Evolutionary conservation across 2,797 vertebrate genomes (phyloP).

Genomic region (Scolopax rusticola): DNA sequence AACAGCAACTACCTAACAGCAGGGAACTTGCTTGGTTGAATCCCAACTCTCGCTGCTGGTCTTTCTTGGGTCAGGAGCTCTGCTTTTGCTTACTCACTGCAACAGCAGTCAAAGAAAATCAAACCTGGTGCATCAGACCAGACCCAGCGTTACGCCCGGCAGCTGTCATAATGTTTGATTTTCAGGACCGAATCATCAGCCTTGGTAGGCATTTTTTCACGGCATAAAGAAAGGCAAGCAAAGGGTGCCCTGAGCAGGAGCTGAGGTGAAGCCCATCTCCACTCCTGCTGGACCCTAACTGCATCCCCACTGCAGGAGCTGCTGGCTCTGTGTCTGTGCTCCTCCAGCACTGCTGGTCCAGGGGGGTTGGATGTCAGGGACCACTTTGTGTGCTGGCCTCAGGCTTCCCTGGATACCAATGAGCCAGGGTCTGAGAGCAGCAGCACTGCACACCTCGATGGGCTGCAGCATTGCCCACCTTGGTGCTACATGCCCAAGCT

Average conservation of each 20-base stretch:
- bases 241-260: not conserved
- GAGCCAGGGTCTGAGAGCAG: not conserved
- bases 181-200: not conserved
- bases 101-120: constrained; percentile 10
- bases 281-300: not conserved
- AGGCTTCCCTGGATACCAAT: accelerated
- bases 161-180: not conserved
- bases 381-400: too few relatives aligned
- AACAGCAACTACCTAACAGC: not conserved
- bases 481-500: accelerated
- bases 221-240: not conserved
- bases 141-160: not conserved
- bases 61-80: not conserved
- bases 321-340: not conserved
- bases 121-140: not conserved
- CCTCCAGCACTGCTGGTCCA: not conserved
- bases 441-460: not conserved
- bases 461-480: not conserved
- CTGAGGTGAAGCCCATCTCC: not conserved
- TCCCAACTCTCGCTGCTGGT: not conserved
- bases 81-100: constrained; percentile 26
- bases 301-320: not conserved
- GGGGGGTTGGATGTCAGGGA: not conserved
- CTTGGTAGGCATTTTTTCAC: not conserved
- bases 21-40: not conserved